Conservation (phyloP, 64 coral and sea anemone genomes). For the Cladopsammia gracilis region DNA sequence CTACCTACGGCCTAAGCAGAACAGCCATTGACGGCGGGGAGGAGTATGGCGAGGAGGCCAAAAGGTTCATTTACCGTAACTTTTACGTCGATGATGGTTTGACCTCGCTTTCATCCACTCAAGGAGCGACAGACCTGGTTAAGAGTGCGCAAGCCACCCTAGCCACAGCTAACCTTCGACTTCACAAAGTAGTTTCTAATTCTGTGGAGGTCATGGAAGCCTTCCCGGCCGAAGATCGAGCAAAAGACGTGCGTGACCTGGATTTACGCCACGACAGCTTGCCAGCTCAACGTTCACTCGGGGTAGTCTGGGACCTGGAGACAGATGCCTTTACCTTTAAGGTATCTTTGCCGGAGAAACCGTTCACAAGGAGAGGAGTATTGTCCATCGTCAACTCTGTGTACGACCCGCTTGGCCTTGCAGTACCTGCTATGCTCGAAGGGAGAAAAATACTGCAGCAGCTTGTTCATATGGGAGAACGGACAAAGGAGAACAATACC, state of each 20-base stretch:
- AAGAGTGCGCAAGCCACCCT: constrained; percentile 15
- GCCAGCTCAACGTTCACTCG: constrained; percentile 46
- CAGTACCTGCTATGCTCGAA: constrained; percentile 26
- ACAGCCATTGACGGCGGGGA: constrained; percentile 29
- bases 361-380: constrained; percentile 48
- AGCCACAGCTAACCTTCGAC: neutral
- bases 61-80: neutral
- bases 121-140: constrained; percentile 35
- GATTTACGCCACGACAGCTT: constrained; percentile 19
- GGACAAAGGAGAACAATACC: constrained; percentile 25
- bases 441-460: constrained; percentile 34
- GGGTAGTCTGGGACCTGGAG: constrained; percentile 35
- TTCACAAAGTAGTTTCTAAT: constrained; percentile 11
- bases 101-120: neutral
- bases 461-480: constrained; percentile 30
- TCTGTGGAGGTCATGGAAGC: constrained; percentile 40
- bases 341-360: constrained; percentile 55
- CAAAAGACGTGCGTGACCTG: constrained; percentile 31
- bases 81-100: constrained; percentile 17
- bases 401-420: constrained; percentile 41
- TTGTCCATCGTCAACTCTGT: constrained; percentile 46
- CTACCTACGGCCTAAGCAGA: neutral
- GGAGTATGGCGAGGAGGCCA: constrained; percentile 8
- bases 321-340: constrained; percentile 45
- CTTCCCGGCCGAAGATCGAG: constrained; percentile 14